Conservation (phyloP, 2,797 vertebrate species). For the Echeneis naucrates region DNA sequence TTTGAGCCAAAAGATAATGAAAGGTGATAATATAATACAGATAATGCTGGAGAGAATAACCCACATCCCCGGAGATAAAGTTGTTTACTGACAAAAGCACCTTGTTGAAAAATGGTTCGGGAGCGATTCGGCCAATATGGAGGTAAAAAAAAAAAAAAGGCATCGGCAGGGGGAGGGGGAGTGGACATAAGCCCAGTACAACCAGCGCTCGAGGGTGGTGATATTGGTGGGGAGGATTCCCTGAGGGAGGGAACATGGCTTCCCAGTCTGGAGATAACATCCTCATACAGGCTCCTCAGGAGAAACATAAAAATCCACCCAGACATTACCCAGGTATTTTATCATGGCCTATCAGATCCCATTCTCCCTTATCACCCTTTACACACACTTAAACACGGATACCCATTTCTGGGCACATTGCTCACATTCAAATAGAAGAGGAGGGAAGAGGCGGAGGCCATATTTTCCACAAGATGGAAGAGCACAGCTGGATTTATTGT, state of each 20-base stretch:
- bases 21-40: conserved; percentile 74
- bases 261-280: conserved; percentile 83
- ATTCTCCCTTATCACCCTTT: conserved; percentile 81
- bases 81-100: conserved; percentile 77
- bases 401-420: conserved; percentile 77
- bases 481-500: conserved; percentile 37
- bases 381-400: conserved; percentile 84
- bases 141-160: background rate
- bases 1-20: conserved; percentile 72
- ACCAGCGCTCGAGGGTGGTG: conserved; percentile 57
- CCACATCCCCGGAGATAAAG: conserved; percentile 72
- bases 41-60: conserved; percentile 76
- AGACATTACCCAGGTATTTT: conserved; percentile 83
- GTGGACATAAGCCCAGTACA: conserved; percentile 57
- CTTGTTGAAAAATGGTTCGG: conserved; percentile 73
- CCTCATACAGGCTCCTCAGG: conserved; percentile 69
- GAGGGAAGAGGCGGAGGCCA: conserved; percentile 26
- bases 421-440: conserved; percentile 78
- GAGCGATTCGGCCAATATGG: conserved; percentile 41
- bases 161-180: conserved; percentile 10
- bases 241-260: conserved; percentile 74
- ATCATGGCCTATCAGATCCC: conserved; percentile 83
- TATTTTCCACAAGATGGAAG: conserved; percentile 53
- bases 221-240: conserved; percentile 59
- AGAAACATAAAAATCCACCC: conserved; percentile 83